Evolutionary conservation across 2,888 invertebrate genomes (phyloP), one percentile per base, ranked within the genome.

Genomic region (Saturnia pavonia): DNA sequence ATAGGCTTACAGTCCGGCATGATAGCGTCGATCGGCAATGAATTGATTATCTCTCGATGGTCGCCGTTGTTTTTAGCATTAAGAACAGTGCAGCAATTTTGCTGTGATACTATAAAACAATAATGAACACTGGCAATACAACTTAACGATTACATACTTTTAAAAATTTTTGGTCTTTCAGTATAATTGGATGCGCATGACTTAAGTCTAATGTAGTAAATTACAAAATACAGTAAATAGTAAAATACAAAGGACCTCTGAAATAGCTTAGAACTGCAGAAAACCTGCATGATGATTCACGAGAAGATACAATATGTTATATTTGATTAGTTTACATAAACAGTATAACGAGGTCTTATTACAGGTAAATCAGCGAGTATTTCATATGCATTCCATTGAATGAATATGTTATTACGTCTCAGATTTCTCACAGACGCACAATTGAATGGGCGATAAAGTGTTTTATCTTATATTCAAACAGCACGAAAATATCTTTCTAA

Each of bases 401-500:
- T 54, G 11, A n/a, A n/a, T 51, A 3, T 27, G 6, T 3, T 60
- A 27, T 60, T 60, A 27, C 12, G 14, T 14, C 14, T 14, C n/a
- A 40, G 34, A 19, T 40, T 40, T 65, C n/a, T 65, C 34, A 65
- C 65, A n/a, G 40, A 40, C 40, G 65, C 34, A 40, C 16, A 65
- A 40, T 40, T 65, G 40, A 65, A 65, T 40, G 65, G 65, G 40
- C 65, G 40, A 65, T 65, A 40, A 34, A 9, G n/a, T 40, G 65
- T n/a, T 40, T 65, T 65, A 40, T 40, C 65, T 65, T 40, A 40
- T 65, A 65, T 40, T 40, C 34, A 40, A 65, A 65, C 40, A 40
- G 3, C 40, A 65, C 40, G 65, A 65, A 65, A 65, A 65, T 65
- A 65, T 65, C 27, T 63, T 63, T 65, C 40, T n/a, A 40, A 65